Conservation (phyloP, 2,113 vertebrate genomes). For the Pachyramphus minor region DNA sequence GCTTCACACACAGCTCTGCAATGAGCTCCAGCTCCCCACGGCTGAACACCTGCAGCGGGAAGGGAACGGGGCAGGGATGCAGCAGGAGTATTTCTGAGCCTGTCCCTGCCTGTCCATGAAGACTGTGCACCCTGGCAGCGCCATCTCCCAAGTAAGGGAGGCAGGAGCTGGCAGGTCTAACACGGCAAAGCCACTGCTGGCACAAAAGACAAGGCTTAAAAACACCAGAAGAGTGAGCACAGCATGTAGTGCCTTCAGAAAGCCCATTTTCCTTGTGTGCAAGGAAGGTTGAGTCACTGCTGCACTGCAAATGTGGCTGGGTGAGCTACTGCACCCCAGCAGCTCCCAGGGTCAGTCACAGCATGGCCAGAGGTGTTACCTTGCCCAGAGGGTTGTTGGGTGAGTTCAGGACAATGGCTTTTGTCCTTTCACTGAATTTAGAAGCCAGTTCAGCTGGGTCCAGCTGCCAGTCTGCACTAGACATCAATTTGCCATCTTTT, state of each 20-base stretch:
- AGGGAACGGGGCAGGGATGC: not conserved
- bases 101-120: not conserved
- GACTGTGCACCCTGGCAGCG: not conserved
- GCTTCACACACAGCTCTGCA: slow-evolving; percentile 85
- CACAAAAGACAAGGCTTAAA: not conserved
- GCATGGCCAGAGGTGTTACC: slow-evolving; percentile 61
- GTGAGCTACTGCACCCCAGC: not conserved
- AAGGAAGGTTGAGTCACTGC: not conserved
- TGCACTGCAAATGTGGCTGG: not conserved
- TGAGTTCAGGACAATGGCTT: slow-evolving; percentile 89
- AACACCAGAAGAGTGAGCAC: not conserved
- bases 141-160: not conserved
- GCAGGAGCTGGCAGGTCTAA: not conserved
- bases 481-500: slow-evolving; percentile 53
- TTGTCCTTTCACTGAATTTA: slow-evolving; percentile 85
- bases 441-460: slow-evolving; percentile 83
- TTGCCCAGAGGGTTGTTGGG: slow-evolving; percentile 96
- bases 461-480: slow-evolving; percentile 86
- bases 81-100: not conserved
- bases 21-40: slow-evolving; percentile 83
- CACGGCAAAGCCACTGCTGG: not conserved
- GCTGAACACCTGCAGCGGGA: slow-evolving; percentile 81
- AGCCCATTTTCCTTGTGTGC: too few relatives aligned
- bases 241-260: not conserved
- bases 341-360: not conserved